Conservation (phyloP, 2,797 vertebrate genomes). For the Chelon labrosus region DNA sequence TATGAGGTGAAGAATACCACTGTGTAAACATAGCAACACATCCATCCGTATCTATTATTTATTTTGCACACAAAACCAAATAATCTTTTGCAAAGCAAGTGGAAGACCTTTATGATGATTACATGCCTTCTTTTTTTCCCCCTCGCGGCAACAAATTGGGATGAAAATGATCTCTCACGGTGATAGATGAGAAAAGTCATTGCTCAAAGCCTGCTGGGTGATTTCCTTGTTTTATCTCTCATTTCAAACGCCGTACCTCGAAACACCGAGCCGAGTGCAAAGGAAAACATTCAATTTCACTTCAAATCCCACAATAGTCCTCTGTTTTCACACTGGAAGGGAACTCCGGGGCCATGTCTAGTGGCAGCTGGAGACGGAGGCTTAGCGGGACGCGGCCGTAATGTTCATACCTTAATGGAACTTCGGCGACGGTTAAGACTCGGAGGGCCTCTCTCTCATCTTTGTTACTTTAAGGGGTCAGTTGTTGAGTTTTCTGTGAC, state of each 20-base stretch:
- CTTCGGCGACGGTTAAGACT: conserved; percentile 38
- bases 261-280: conserved; percentile 52
- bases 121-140: conserved; percentile 65
- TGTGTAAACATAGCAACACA: conserved; percentile 46
- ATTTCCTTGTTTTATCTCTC: conserved; percentile 68
- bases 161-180: conserved; percentile 76
- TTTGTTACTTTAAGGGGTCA: conserved; percentile 15
- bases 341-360: conserved; percentile 53
- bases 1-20: conserved; percentile 3
- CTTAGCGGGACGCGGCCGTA: conserved; percentile 42
- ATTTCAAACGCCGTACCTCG: conserved; percentile 54
- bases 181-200: conserved; percentile 75
- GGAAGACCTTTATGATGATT: conserved; percentile 68
- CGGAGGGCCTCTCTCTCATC: conserved; percentile 28
- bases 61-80: conserved; percentile 49
- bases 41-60: conserved; percentile 58
- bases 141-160: conserved; percentile 76
- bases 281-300: conserved; percentile 71
- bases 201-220: conserved; percentile 64
- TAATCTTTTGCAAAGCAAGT: conserved; percentile 43
- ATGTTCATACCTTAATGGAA: conserved; percentile 54
- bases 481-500: neutral
- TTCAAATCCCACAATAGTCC: conserved; percentile 64
- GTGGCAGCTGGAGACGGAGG: conserved; percentile 46
- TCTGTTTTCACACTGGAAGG: conserved; percentile 48